Evolutionary conservation across 1,140 invertebrate species (phyloP), one percentile per base, ranked within the genome.

Genomic region (Microplitis mediator): DNA sequence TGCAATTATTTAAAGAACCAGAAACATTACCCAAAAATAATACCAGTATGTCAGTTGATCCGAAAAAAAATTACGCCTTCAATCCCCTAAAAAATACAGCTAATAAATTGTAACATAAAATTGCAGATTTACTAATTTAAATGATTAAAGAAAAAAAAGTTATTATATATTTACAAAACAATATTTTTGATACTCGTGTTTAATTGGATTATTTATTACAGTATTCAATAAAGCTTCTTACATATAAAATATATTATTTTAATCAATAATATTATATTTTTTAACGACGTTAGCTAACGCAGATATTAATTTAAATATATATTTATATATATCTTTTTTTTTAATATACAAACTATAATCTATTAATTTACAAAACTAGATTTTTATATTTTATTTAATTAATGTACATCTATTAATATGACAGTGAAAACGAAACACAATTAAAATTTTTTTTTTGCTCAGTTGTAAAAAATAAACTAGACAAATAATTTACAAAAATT

Each of bases 311-410:
- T 66, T 16, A 14, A 23, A 16, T 31, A 34, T 61, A 31, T 31
- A 31, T 31, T 31, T 34, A 61, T 13, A 61, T 61, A 61, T 61
- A 23, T 23, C 23, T 23, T 23, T 23, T 23, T 3, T 13, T 14
- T 61, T 13, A 31, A 61, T 61, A 13, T n/a, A 61, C 31, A 61
- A 31, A 50, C 35, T 85, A 85, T 73, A 60, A 1, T 77, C 80
- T 86, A 85, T 79, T 82, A 85, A 84, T 86, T 82, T 86, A 86
- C 84, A 86, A 86, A 86, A 86, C 84, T 86, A 86, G 82, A 84
- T 79, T 82, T 84, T 85, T 23, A 23, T 23, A n/a, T 23, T 23
- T 84, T 84, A 74, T 81, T 86, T 84, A 85, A 80, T 84, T 81
- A 63, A 80, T 79, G 80, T 81, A 77, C 58, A 66, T 54, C 35